Conservation (phyloP, 1,140 invertebrate genomes). For the Mya arenaria region DNA sequence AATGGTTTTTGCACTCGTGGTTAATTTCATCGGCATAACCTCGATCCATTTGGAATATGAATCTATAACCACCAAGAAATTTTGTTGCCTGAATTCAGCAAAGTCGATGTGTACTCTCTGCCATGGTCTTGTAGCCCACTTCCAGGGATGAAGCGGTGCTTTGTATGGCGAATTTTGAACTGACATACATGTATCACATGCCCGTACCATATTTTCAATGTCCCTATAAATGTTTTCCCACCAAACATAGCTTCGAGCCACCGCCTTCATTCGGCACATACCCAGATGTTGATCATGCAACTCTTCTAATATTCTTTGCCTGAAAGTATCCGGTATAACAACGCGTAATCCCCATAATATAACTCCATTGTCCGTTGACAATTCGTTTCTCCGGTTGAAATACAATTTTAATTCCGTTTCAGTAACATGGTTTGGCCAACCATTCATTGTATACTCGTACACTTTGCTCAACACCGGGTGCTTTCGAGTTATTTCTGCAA, state of each 20-base stretch:
- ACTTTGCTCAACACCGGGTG: slow-evolving; percentile 42
- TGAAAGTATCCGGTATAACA: slow-evolving; percentile 79
- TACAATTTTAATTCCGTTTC: not conserved
- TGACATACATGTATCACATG: slow-evolving; percentile 79
- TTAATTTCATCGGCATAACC: slow-evolving; percentile 72
- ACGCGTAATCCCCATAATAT: slow-evolving; percentile 41
- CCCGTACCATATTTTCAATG: slow-evolving; percentile 77
- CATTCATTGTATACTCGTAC: slow-evolving; percentile 3
- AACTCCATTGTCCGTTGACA: slow-evolving; percentile 45
- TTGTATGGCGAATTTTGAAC: slow-evolving; percentile 23
- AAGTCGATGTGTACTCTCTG: slow-evolving; percentile 67
- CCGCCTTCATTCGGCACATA: slow-evolving; percentile 82
- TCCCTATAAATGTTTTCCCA: slow-evolving; percentile 82
- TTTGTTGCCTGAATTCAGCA: slow-evolving; percentile 62
- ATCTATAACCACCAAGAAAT: slow-evolving; percentile 78
- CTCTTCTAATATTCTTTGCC: slow-evolving; percentile 74
- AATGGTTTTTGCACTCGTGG: slow-evolving; percentile 48
- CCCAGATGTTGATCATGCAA: slow-evolving; percentile 82
- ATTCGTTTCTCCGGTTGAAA: slow-evolving; percentile 29
- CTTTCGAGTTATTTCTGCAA: slow-evolving; percentile 15
- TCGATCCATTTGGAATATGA: slow-evolving; percentile 82
- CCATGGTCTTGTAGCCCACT: slow-evolving; percentile 46
- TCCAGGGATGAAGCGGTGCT: slow-evolving; percentile 61
- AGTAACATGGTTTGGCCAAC: slow-evolving; percentile 9
- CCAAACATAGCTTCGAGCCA: slow-evolving; percentile 82